phyloP scores from a whole-genome alignment of 2,797 vertebrate species.

The Eremophila alpestris region DNA sequence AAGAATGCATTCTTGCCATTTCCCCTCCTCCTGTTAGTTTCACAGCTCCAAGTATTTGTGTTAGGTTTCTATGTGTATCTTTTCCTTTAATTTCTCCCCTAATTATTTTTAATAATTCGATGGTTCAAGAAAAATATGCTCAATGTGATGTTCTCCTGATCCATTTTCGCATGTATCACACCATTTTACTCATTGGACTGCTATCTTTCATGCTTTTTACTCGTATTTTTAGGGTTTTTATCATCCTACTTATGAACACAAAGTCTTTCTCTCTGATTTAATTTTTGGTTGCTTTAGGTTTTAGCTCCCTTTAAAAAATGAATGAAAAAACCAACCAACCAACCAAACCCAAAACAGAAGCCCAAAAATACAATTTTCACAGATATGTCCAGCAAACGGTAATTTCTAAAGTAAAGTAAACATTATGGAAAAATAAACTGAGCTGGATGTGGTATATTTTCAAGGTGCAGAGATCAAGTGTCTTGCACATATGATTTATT shows the following conservation, averaged over 20 bases:
- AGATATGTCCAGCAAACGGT: background rate
- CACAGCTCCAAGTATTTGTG: background rate
- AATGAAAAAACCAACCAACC: background rate
- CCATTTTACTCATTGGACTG: background rate
- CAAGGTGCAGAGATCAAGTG: background rate
- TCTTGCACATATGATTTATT: background rate
- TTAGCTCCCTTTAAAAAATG: background rate
- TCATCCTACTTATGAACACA: background rate
- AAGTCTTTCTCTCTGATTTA: background rate
- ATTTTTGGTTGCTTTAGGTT: background rate
- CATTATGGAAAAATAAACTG: background rate
- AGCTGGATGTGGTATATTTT: background rate
- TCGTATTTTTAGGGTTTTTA: background rate
- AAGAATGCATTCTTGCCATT: background rate
- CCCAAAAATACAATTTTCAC: background rate
- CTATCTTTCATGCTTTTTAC: background rate
- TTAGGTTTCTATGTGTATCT: background rate
- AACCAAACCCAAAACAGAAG: background rate
- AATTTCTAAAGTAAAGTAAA: background rate
- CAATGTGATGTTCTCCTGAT: background rate
- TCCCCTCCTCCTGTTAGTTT: background rate
- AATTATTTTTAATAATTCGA: no score
- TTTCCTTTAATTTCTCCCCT: background rate
- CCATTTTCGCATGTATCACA: background rate
- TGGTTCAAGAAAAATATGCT: background rate